These are phyloP conservation scores for Serranus cabrilla DNA, from an alignment of 2,797 vertebrate species.

Conservation along the genomic window DNA sequence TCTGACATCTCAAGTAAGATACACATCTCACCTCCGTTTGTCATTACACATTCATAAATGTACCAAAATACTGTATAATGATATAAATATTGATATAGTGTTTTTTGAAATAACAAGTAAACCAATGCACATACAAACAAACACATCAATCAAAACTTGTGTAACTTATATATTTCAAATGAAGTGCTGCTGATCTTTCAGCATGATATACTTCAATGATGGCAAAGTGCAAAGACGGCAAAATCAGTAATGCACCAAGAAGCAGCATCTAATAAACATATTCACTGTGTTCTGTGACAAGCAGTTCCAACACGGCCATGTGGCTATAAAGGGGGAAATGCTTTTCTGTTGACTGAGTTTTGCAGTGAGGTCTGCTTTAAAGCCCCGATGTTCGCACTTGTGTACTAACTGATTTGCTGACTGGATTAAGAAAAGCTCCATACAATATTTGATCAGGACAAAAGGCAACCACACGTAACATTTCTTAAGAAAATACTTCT, in stretches of 20 bases:
- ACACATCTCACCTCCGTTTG: conserved; percentile 63
- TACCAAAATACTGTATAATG: conserved; percentile 80
- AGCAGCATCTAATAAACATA: conserved; percentile 74
- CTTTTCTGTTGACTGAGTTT: conserved; percentile 61
- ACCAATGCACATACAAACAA: conserved; percentile 78
- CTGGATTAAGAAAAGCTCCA: conserved; percentile 69
- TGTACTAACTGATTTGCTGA: conserved; percentile 50
- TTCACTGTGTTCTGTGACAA: conserved; percentile 68
- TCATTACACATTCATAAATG: conserved; percentile 75
- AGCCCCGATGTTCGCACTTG: conserved; percentile 52
- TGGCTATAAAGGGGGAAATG: conserved; percentile 58
- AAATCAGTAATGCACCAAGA: conserved; percentile 76
- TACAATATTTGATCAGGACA: conserved; percentile 72
- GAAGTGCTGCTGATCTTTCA: conserved; percentile 70
- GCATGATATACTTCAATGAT: conserved; percentile 68
- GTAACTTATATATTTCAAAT: conserved; percentile 66
- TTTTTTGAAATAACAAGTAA: conserved; percentile 71
- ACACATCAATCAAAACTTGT: conserved; percentile 79
- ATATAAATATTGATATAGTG: conserved; percentile 78
- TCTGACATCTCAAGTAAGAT: conserved; percentile 71
- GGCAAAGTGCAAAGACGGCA: conserved; percentile 80
- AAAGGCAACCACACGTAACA: conserved; percentile 76
- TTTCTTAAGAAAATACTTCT: conserved; percentile 78
- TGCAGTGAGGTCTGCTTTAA: conserved; percentile 52
- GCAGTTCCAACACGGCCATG: conserved; percentile 59